Evolutionary conservation across 2,797 vertebrate genomes (phyloP).

Genomic region (Brachymystax lenok): DNA sequence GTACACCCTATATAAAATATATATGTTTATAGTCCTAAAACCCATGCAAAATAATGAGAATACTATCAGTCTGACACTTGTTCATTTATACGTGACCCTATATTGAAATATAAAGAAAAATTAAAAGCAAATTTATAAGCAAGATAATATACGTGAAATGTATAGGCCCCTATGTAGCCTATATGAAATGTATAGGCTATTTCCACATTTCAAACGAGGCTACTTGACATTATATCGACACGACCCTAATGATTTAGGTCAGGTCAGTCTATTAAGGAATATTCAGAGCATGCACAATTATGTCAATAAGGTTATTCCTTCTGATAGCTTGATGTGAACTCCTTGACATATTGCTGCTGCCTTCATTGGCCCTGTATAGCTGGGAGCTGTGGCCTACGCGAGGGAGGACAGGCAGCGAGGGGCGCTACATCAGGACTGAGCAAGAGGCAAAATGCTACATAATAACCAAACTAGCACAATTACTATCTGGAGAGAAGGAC

Average conservation of each 20-base stretch:
- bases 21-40: not conserved
- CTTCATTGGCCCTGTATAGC: not conserved
- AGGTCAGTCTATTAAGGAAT: not conserved
- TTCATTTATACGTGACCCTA: not conserved
- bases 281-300: not conserved
- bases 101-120: not conserved
- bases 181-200: too few relatives aligned
- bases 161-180: not conserved
- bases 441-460: not conserved
- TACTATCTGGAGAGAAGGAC: slow-evolving; percentile 15
- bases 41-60: not conserved
- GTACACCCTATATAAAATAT: not conserved
- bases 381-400: not conserved
- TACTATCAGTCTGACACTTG: not conserved
- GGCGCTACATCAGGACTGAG: not conserved
- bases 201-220: too few relatives aligned
- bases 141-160: not conserved
- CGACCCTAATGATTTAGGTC: not conserved
- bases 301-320: not conserved
- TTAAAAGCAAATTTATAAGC: not conserved
- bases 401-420: not conserved
- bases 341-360: not conserved
- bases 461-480: not conserved
- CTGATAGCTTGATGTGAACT: not conserved
- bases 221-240: not conserved